Base-by-base conservation (phyloP, 1,140 invertebrate genomes). In the Diprion similis region DNA sequence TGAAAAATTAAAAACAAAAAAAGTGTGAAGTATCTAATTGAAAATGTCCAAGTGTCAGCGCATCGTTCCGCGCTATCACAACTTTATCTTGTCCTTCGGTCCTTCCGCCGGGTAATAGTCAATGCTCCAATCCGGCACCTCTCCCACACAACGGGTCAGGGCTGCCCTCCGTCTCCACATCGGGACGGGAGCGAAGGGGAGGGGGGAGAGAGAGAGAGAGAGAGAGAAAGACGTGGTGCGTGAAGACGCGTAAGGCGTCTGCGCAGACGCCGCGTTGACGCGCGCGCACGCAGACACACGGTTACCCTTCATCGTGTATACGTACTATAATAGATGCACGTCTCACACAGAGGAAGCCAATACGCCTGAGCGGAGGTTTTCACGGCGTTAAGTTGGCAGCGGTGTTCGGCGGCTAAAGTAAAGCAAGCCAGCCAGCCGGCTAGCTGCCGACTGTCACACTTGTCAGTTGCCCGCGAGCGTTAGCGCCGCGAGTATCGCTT, bases 381-480 rank as follows among this genome's bases (percentile, higher is more conserved):
- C 51, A 59, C n/a, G 77, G 67, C 71, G 75, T 47, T 51, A 70
- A 65, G 70, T 68, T 71, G 68, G 72, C 74, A 64, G 67, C 18
- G 66, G 66, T 68, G 66, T 18, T 68, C 17, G 66, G 15, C 37
- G 66, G 66, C 37, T 19, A 18, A 45, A 45, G 51, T 59, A 59
- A 59, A 59, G 15, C 48, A 15, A 51, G 51, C 51, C 51, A 37
- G 13, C 59, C 8, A 76, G 78, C 79, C 74, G 77, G 75, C 24
- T 37, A 68, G 75, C 76, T 72, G 66, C 59, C 73, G 74, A 67
- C 70, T 81, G 81, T 83, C 82, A 59, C 51, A 83, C 78, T 82
- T 81, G 82, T 80, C 81, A 83, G 82, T 83, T 78, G 73, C 77
- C 75, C 77, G 76, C 82, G 78, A 82, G 78, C 78, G 76, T 64